These are phyloP conservation scores for Neoseiulus cucumeris DNA, from an alignment of 1,140 invertebrate species.

Conservation along the genomic window DNA sequence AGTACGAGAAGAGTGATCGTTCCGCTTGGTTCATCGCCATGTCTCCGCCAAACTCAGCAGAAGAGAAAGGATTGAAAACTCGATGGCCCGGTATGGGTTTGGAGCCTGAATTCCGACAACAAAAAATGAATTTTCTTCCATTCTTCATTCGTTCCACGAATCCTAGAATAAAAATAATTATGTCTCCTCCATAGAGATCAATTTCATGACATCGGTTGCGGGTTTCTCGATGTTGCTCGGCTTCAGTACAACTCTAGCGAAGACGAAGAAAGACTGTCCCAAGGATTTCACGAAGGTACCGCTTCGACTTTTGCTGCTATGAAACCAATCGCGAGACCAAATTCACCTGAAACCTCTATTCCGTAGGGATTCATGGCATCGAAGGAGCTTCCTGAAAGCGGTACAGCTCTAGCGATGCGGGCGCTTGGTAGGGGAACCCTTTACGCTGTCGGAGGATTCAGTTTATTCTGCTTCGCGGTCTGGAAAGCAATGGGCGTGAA, in stretches of 20 bases:
- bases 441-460: slow-evolving; percentile 59
- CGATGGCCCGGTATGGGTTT: too few relatives aligned
- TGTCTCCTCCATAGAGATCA: slow-evolving; percentile 11
- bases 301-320: slow-evolving; percentile 12
- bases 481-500: slow-evolving; percentile 72
- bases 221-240: slow-evolving; percentile 57
- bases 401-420: slow-evolving; percentile 49
- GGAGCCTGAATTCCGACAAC: too few relatives aligned
- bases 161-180: too few relatives aligned
- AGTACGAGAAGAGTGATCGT: too few relatives aligned
- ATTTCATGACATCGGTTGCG: slow-evolving; percentile 52
- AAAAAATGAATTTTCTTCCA: too few relatives aligned
- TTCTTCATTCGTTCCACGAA: too few relatives aligned
- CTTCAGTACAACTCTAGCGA: slow-evolving; percentile 51
- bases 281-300: slow-evolving; percentile 46
- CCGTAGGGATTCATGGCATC: slow-evolving; percentile 37
- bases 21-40: too few relatives aligned
- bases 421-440: slow-evolving; percentile 68
- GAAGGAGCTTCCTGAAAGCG: slow-evolving; percentile 46
- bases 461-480: slow-evolving; percentile 53
- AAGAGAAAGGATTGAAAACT: too few relatives aligned
- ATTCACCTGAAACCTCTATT: not conserved
- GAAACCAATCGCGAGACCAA: not conserved
- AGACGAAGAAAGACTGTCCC: slow-evolving; percentile 55
- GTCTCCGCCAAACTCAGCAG: too few relatives aligned